These are phyloP conservation scores for Corythornis vintsioides DNA, from an alignment of 2,113 vertebrate species.

Conservation along the genomic window DNA sequence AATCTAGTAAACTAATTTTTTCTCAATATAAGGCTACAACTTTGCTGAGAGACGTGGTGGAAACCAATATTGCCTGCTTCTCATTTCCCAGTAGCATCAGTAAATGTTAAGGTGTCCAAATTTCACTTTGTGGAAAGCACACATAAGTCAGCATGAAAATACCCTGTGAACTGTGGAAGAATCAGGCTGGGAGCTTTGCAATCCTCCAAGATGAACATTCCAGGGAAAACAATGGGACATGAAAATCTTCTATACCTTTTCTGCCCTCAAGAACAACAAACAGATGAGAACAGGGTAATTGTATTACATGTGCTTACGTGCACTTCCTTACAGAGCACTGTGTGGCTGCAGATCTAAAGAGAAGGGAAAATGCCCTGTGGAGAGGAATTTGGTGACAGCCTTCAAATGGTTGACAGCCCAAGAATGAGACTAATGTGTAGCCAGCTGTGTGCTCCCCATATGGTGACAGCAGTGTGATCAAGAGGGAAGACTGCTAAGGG, in stretches of 20 bases:
- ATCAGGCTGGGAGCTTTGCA: background rate
- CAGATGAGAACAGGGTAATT: background rate
- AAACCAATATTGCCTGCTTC: background rate
- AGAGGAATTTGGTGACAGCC: constrained; percentile 11
- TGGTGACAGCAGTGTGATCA: background rate
- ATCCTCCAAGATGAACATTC: rapidly evolving
- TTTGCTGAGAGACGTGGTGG: background rate
- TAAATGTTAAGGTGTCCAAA: background rate
- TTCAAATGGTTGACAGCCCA: constrained; percentile 19
- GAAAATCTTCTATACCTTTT: background rate
- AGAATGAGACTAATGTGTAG: constrained; percentile 16
- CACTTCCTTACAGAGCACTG: background rate
- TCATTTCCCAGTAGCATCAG: background rate
- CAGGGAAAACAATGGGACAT: background rate
- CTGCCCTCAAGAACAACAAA: background rate
- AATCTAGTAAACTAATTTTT: background rate
- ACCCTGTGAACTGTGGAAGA: background rate
- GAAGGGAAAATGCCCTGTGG: constrained; percentile 1
- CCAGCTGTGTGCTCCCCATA: constrained; percentile 5
- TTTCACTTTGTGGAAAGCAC: background rate
- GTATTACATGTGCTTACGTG: background rate
- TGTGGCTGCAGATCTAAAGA: background rate
- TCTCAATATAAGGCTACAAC: background rate
- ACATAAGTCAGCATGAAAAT: background rate
- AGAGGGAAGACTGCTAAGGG: background rate